Base-by-base conservation (phyloP, 1,140 invertebrate species). In the Lordiphosa collinella region DNA sequence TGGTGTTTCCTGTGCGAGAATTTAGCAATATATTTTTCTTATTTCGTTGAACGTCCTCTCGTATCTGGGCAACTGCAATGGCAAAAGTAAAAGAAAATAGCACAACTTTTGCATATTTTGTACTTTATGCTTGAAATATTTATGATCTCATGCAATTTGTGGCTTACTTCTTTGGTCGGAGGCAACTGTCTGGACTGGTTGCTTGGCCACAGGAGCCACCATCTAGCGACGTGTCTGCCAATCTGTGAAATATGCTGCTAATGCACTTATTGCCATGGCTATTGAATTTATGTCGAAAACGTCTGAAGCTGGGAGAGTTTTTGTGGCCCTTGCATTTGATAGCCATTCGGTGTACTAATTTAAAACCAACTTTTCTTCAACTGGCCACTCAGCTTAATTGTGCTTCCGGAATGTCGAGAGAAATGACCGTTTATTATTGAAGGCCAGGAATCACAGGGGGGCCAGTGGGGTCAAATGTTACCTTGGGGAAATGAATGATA, bases 91-190 rank as follows among this genome's bases (percentile, higher is more conserved):
- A 34, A 47, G 50, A 72, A 78, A 78, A 78, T 62, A 50, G 54
- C 37, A 72, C 78, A 82, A 84, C 78, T 84, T 84, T 84, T 84
- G 78, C 78, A 84, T 84, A 84, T 84, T 84, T 84, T 78, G 78
- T 84, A 84, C 73, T 84, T 84, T 84, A 84, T 84, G 78, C 78
- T 78, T 84, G 78, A 84, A 84, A 84, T 84, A 84, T 84, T 84
- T 84, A 84, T 84, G 78, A 84, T 84, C 78, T 84, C 78, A 69
- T 84, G 78, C 78, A 84, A 84, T 84, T 84, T 84, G 78, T 84
- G 78, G 78, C 78, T 84, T 84, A 84, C 78, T 84, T 68, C 63
- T 76, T 70, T 44, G 11, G 78, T 66, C 57, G 61, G 52, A 34
- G 51, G 32, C 68, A 56, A 69, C 46, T 69, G 69, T 74, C 65